Conservation (phyloP, 2,888 invertebrate species). For the Ectemnius lituratus region DNA sequence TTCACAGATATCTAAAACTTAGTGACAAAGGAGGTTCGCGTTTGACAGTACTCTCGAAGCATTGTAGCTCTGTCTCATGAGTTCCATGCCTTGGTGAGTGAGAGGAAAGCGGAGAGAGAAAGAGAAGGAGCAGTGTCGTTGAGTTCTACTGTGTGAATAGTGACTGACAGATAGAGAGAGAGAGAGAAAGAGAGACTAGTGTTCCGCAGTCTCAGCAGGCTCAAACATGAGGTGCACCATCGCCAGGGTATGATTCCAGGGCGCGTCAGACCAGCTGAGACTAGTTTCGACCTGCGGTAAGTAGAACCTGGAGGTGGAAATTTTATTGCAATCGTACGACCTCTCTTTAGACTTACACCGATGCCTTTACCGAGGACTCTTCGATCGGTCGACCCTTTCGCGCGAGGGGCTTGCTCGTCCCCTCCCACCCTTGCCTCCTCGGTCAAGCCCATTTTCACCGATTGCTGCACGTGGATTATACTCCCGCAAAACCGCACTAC, state of each 20-base stretch:
- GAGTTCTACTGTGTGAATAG: background rate
- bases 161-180: background rate
- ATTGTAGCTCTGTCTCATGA: too few relatives aligned
- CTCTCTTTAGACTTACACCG: background rate
- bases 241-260: constrained; percentile 54
- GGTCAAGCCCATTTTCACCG: background rate
- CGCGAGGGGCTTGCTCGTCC: background rate
- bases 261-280: constrained; percentile 33
- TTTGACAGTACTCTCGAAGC: too few relatives aligned
- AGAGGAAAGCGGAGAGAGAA: background rate
- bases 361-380: background rate
- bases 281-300: constrained; percentile 49
- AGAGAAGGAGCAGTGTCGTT: background rate
- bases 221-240: constrained; percentile 44
- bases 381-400: constrained; percentile 2
- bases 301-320: constrained; percentile 17
- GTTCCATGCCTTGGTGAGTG: too few relatives aligned
- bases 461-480: background rate
- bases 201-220: constrained; percentile 12
- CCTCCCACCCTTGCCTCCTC: background rate
- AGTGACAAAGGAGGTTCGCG: too few relatives aligned
- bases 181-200: constrained; percentile 5
- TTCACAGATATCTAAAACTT: too few relatives aligned
- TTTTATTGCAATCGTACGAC: background rate
- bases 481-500: background rate